Evolutionary conservation across 2,888 invertebrate species (phyloP).

Genomic region (Drosophila picticornis): DNA sequence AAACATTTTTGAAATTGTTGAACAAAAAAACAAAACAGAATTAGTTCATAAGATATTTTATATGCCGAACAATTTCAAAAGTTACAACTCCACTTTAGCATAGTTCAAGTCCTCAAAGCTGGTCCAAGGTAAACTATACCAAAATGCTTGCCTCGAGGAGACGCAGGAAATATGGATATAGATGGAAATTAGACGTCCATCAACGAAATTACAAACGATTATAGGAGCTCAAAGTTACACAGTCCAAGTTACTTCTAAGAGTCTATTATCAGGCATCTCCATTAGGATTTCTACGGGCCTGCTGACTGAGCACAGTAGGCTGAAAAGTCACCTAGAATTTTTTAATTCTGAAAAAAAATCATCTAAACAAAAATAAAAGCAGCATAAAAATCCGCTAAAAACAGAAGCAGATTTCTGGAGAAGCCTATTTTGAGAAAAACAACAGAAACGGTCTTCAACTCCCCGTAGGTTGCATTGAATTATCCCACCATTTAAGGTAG

Average conservation of each 20-base stretch:
- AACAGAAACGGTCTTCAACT: background rate
- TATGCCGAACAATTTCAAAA: background rate
- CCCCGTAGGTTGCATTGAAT: background rate
- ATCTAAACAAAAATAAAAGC: conserved; percentile 3
- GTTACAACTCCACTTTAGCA: background rate
- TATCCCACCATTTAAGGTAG: background rate
- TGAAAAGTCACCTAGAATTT: background rate
- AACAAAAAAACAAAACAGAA: background rate
- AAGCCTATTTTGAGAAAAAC: background rate
- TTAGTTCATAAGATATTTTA: background rate
- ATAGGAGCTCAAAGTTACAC: background rate
- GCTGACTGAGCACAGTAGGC: no score
- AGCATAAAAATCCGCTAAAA: conserved; percentile 1
- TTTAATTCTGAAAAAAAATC: background rate
- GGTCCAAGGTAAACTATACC: background rate
- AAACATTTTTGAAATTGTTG: background rate
- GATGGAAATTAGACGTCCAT: background rate
- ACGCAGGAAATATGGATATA: background rate
- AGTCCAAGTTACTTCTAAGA: background rate
- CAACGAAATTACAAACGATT: background rate
- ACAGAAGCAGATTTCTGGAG: background rate
- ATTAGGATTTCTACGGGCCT: no score
- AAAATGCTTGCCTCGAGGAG: background rate
- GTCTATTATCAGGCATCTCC: background rate
- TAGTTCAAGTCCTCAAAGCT: background rate